These are phyloP conservation scores for Philypnodon macrostomus DNA, from an alignment of 2,797 vertebrate species.

Conservation along the genomic window DNA sequence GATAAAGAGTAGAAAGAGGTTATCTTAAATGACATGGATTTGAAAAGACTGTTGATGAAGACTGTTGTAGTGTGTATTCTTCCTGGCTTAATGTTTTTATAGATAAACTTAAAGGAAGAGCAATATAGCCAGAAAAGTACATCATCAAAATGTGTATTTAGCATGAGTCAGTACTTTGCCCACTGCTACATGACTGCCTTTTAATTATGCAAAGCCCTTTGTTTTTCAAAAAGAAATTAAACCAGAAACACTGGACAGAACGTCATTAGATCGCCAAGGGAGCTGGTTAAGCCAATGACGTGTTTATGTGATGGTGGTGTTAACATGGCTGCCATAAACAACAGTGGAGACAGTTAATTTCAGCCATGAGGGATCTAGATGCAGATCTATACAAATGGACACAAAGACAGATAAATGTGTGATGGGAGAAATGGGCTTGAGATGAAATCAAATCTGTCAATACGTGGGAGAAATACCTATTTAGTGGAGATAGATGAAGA, in stretches of 20 bases:
- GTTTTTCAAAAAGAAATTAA: conserved; percentile 13
- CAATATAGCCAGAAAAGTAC: too few relatives aligned
- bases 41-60: not conserved
- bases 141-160: too few relatives aligned
- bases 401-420: conserved; percentile 21
- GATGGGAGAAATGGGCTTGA: conserved; percentile 5
- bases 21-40: too few relatives aligned
- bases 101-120: too few relatives aligned
- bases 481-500: conserved; percentile 6
- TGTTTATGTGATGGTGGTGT: conserved; percentile 32
- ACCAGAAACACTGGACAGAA: conserved; percentile 4
- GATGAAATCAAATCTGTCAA: conserved; percentile 26
- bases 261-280: conserved; percentile 29
- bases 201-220: not conserved
- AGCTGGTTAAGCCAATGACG: conserved; percentile 30
- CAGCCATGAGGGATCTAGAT: conserved; percentile 14
- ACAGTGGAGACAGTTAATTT: conserved; percentile 29
- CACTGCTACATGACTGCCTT: too few relatives aligned
- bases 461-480: conserved; percentile 12
- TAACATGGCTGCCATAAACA: conserved; percentile 40
- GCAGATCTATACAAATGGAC: conserved; percentile 35
- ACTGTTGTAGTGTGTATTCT: not conserved
- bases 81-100: not conserved
- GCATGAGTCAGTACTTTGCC: too few relatives aligned
- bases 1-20: not conserved